Evolutionary conservation across 2,888 invertebrate genomes (phyloP).

Genomic region (Coremacera marginata): DNA sequence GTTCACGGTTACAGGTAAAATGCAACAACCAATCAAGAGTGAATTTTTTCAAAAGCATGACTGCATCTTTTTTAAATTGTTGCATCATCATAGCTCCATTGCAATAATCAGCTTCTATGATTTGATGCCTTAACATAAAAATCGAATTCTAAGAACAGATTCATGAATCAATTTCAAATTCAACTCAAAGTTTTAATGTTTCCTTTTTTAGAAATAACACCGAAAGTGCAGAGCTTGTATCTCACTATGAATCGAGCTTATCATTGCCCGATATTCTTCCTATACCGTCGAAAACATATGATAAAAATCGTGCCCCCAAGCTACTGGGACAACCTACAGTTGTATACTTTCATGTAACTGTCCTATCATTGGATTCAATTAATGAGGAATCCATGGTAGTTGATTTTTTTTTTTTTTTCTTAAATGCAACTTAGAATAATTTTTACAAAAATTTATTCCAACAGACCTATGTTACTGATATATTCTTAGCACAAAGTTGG

Average conservation of each 20-base stretch:
- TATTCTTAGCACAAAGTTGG: slow-evolving; percentile 94
- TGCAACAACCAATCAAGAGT: background rate
- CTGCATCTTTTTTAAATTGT: background rate
- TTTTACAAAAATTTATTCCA: slow-evolving; percentile 45
- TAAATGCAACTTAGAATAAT: background rate
- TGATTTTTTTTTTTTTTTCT: too few species aligned
- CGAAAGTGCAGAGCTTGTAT: slow-evolving; percentile 68
- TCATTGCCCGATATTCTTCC: slow-evolving; percentile 89
- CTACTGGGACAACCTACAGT: slow-evolving; percentile 86
- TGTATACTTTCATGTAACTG: slow-evolving; percentile 92
- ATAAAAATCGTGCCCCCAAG: slow-evolving; percentile 91
- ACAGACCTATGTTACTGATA: slow-evolving; percentile 93
- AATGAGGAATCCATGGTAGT: slow-evolving; percentile 91
- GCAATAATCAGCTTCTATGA: too few species aligned
- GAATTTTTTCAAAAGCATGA: background rate
- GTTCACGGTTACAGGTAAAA: slow-evolving; percentile 65
- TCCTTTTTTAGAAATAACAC: slow-evolving; percentile 60
- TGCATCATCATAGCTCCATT: too few species aligned
- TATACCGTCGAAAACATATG: slow-evolving; percentile 85
- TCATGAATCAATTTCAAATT: background rate
- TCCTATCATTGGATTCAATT: slow-evolving; percentile 91
- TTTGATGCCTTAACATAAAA: too few species aligned
- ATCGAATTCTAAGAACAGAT: too few species aligned
- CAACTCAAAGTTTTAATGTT: background rate
- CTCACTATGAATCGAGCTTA: slow-evolving; percentile 75